A percentile compares a stretch with the other conserved stretches of the same genome.
phyloP scores from a whole-genome alignment of 1,140 invertebrate genomes.

The Trichonephila clavata region DNA sequence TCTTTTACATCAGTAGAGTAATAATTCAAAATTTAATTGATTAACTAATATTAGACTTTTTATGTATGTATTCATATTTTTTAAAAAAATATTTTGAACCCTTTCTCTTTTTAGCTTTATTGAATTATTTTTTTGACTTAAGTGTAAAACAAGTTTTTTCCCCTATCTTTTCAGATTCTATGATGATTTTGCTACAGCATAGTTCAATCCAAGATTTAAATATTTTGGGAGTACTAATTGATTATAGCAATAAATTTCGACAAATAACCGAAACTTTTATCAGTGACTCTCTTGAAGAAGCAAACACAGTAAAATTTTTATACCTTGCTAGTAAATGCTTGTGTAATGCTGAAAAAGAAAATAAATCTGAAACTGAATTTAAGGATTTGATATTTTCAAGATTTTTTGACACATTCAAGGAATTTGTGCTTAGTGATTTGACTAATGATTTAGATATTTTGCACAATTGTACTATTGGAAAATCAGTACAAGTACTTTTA shows the following conservation, averaged over 20 bases:
- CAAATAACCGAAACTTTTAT: constrained; percentile 7
- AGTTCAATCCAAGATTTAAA: constrained; percentile 37
- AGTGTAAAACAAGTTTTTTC: not conserved
- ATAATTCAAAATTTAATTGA: too few species aligned
- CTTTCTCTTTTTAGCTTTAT: not conserved
- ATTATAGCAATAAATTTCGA: constrained; percentile 8
- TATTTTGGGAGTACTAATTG: constrained; percentile 21
- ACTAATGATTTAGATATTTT: not conserved
- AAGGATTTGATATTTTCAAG: not conserved
- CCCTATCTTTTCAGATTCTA: constrained; percentile 47
- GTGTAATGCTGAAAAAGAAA: not conserved
- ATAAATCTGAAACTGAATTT: constrained; percentile 23
- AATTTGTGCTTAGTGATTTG: not conserved
- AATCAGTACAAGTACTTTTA: not conserved
- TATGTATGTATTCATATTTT: too few species aligned
- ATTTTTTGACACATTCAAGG: not conserved
- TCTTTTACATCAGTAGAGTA: too few species aligned
- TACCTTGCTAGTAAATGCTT: constrained; percentile 60
- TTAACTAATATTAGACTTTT: too few species aligned
- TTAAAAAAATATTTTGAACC: too few species aligned
- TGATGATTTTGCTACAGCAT: not conserved
- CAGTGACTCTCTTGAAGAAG: not conserved
- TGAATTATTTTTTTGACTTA: not conserved
- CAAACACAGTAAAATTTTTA: not conserved
- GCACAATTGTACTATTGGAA: not conserved